Evolutionary conservation across 2,888 invertebrate species (phyloP).

Genomic region (Lasius fuliginosus): DNA sequence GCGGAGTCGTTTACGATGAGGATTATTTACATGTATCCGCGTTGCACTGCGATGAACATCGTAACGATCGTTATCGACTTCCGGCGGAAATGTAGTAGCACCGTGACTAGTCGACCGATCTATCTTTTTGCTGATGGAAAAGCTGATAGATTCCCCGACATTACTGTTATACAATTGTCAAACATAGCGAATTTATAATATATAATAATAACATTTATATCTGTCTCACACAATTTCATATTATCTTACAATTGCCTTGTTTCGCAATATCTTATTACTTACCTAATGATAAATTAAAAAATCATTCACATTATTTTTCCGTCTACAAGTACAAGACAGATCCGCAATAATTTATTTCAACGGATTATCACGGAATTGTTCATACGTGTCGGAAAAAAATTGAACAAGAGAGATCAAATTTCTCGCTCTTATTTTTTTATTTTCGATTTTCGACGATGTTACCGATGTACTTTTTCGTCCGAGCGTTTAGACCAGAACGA

Average conservation of each 20-base stretch:
- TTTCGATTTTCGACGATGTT: background rate
- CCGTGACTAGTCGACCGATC: conserved; percentile 66
- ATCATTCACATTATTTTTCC: background rate
- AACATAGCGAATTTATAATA: conserved; percentile 4
- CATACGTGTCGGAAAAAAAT: background rate
- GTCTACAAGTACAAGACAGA: background rate
- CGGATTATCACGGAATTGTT: too few relatives aligned
- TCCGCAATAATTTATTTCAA: background rate
- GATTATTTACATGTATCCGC: conserved; percentile 55
- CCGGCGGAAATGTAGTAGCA: conserved; percentile 84
- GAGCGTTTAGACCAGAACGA: background rate
- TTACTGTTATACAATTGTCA: conserved; percentile 56
- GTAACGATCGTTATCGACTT: conserved; percentile 83
- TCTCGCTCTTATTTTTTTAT: background rate
- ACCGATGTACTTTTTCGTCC: background rate
- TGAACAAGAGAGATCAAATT: background rate
- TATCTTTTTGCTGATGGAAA: conserved; percentile 75
- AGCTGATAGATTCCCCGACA: conserved; percentile 62
- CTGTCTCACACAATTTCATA: background rate
- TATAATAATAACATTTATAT: background rate
- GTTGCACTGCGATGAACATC: conserved; percentile 62
- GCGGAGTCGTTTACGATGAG: conserved; percentile 34
- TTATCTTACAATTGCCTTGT: background rate
- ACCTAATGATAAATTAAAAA: conserved; percentile 1
- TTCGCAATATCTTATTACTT: background rate